Percentiles rank a stretch among this genome's conserved stretches.
phyloP scores from a whole-genome alignment of 2,797 vertebrate genomes.

The Peromyscus nudipes region DNA sequence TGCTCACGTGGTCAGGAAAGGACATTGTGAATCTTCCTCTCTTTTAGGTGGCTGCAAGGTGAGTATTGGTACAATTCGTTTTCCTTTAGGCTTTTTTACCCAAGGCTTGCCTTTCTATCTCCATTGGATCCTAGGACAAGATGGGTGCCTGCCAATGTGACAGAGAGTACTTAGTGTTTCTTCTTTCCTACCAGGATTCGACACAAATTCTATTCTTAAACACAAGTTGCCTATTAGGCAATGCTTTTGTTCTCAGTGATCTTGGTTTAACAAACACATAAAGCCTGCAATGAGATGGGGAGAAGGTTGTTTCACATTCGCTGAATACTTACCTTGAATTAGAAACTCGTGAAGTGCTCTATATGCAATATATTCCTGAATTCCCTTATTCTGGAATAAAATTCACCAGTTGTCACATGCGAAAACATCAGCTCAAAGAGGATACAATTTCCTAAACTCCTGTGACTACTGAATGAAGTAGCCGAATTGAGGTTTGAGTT shows the following conservation, averaged over 20 bases:
- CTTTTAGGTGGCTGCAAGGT: neutral
- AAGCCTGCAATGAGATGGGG: neutral
- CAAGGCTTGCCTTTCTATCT: neutral
- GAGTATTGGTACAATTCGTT: neutral
- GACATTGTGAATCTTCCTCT: neutral
- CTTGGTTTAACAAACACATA: neutral
- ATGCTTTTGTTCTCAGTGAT: neutral
- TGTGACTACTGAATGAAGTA: neutral
- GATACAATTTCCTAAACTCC: neutral
- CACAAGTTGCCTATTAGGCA: neutral
- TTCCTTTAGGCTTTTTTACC: neutral
- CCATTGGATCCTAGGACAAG: neutral
- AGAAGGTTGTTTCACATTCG: neutral
- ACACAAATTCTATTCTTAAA: neutral
- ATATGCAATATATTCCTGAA: neutral
- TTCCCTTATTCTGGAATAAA: neutral
- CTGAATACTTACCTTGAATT: neutral
- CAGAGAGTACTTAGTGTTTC: conserved; percentile 24
- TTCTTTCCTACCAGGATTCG: neutral
- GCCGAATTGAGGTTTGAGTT: neutral
- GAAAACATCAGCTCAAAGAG: neutral
- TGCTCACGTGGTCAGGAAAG: neutral
- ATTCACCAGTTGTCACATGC: neutral
- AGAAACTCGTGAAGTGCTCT: neutral
- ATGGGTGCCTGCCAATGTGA: neutral